A percentile compares a stretch with the other conserved stretches of the same genome.
These are phyloP conservation scores for Malurus cyaneus DNA, from an alignment of 2,113 vertebrate genomes.

Conservation along the genomic window DNA sequence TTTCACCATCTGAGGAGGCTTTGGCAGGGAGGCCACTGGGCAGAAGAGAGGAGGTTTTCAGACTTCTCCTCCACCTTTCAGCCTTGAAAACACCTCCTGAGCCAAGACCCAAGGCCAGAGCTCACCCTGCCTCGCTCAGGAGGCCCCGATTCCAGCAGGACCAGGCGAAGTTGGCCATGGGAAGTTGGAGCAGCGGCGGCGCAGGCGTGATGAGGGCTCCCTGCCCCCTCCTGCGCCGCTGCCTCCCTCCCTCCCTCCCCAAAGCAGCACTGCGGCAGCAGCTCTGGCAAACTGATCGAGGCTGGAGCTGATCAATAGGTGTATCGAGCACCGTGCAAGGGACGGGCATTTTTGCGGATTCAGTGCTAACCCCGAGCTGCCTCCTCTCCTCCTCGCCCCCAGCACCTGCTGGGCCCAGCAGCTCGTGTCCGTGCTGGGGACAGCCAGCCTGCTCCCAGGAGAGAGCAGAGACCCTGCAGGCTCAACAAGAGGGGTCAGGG, in stretches of 20 bases:
- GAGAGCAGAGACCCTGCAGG: neutral
- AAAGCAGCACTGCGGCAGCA: slow-evolving; percentile 64
- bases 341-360: slow-evolving; percentile 74
- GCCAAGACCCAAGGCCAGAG: accelerated
- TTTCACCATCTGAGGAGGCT: neutral
- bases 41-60: neutral
- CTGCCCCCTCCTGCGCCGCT: neutral
- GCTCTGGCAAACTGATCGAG: slow-evolving; percentile 66
- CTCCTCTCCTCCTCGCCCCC: neutral
- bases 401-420: neutral
- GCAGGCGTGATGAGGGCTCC: neutral
- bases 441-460: neutral
- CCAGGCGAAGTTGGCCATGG: neutral
- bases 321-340: slow-evolving; percentile 79
- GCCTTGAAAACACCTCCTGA: neutral
- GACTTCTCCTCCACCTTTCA: neutral
- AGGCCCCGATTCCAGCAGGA: neutral
- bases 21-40: neutral
- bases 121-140: neutral
- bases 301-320: slow-evolving; percentile 72
- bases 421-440: neutral
- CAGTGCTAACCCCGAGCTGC: slow-evolving; percentile 55
- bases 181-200: neutral
- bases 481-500: neutral
- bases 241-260: slow-evolving; percentile 18